Evolutionary conservation across 1,140 invertebrate genomes (phyloP).

Genomic region (Oppia nitens): DNA sequence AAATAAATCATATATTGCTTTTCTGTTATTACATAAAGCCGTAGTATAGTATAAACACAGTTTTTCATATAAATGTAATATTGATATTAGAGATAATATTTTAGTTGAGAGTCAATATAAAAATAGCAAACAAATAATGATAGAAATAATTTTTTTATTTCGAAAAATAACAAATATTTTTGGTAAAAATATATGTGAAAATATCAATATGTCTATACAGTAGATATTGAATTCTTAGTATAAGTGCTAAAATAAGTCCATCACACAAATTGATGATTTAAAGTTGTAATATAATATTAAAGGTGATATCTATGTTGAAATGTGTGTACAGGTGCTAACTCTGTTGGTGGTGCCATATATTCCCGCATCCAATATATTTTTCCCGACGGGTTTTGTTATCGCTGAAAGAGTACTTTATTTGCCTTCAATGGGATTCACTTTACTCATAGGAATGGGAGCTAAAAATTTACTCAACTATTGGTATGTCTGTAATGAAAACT

Average conservation of each 20-base stretch:
- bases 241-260: too few relatives aligned
- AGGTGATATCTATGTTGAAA: neutral
- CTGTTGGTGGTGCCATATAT: conserved; percentile 72
- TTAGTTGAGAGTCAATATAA: too few relatives aligned
- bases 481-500: neutral
- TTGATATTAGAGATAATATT: too few relatives aligned
- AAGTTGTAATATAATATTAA: conserved; percentile 57
- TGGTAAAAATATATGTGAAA: too few relatives aligned
- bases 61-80: too few relatives aligned
- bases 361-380: conserved; percentile 81
- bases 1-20: too few relatives aligned
- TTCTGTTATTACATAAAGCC: too few relatives aligned
- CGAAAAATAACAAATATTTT: neutral
- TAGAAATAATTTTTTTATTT: neutral
- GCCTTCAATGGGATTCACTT: conserved; percentile 84
- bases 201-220: too few relatives aligned
- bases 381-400: conserved; percentile 92
- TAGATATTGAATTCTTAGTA: too few relatives aligned
- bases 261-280: too few relatives aligned
- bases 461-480: conserved; percentile 6
- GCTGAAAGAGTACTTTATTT: conserved; percentile 87
- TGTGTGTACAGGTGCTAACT: conserved; percentile 14
- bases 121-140: neutral
- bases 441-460: conserved; percentile 55
- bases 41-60: too few relatives aligned